Base-by-base conservation (phyloP, 2,888 invertebrate genomes). In the Meliscaeva auricollis region DNA sequence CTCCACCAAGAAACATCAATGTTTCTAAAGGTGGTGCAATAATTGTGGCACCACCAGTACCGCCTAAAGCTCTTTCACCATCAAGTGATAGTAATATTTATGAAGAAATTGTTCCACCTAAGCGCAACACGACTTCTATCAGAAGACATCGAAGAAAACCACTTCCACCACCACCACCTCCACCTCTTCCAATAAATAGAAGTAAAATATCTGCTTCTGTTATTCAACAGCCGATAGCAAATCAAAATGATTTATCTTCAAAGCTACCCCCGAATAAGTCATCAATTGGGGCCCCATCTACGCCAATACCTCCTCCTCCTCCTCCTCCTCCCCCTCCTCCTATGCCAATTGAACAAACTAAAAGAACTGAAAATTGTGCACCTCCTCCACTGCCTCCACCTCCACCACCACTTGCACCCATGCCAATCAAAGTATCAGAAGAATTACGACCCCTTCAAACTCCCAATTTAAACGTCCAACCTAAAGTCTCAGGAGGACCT, bases 271-370 rank as follows among this genome's bases (percentile, higher is more conserved):
- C 35, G 20, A 70, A 52, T 73, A 68, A 22, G 13, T 9, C 76
- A 30, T 22, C 7, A 9, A 41, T 58, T 22, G 32, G 9, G 6
- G 32, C 22, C 44, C 41, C 48, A 60, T 7, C 50, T n/a, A 87
- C 87, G 15, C 58, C 76, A 11, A 87, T 87, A 13, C 88, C 88
- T 8, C 64, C 88, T 8, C 38, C 60, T 15, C 56, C 62, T 9
- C 44, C 70, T 46, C 64, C 56, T 11, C 80, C 80, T 0, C 46
- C 48, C n/a, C 70, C 54, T 17, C 78, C 78, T 2, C 72, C 68
- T 0, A 46, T 60, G 38, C 35, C 41, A 13, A 15, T 17, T 17
- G 17, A 30, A 17, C 56, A 35, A 15, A 11, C 26, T 3, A 11
- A 20, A 20, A 13, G 15, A 13, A 7, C 17, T 38, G 15, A 44